Base-by-base conservation (phyloP, 2,797 vertebrate species). In the Remorina albescens region DNA sequence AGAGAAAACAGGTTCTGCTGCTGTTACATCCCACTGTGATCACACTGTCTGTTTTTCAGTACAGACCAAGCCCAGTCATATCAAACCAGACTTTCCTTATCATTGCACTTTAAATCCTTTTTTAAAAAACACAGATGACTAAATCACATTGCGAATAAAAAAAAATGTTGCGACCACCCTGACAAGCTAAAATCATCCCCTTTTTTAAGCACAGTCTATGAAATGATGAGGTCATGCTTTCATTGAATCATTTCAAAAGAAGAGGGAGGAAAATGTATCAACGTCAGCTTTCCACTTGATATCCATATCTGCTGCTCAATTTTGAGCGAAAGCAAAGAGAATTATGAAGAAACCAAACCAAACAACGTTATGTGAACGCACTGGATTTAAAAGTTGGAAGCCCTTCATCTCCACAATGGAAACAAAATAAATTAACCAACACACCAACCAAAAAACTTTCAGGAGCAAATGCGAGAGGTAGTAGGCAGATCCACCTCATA, bases 1-100 rank as follows among this genome's bases (percentile, higher is more conserved):
- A 60, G 11, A 30, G 74, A 79, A 83, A 84, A 74, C 79, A 71
- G 74, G 67, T 74, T 36, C 61, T 56, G 76, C 67, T 75, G 74
- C 80, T 39, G 71, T 57, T 76, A 75, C 79, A 83, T 81, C 81
- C 76, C 54, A 34, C 49, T 16, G 25, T 30, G 8, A 71, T 83
- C 67, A 26, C 70, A 60, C 46, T 8, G 56, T 55, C 59, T 67
- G 59, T 19, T 49, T 62, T 34, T 25, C 66, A 16, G 36, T 7
- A 36, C 71, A 54, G 47, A 50, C 21, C 3, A 1, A 25, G 66
- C 46, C 53, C 23, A 51, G 41, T 67, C 60, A 34, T 0, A 44
- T 30, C 36, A 9, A 9, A 21, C 21, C 42, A 21, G 16, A 39
- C 11, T 15, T 0, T 25, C 15, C 18, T 23, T 32, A 34, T 49